These are phyloP conservation scores for Rafetus swinhoei DNA, from an alignment of 2,113 vertebrate genomes.

Conservation along the genomic window DNA sequence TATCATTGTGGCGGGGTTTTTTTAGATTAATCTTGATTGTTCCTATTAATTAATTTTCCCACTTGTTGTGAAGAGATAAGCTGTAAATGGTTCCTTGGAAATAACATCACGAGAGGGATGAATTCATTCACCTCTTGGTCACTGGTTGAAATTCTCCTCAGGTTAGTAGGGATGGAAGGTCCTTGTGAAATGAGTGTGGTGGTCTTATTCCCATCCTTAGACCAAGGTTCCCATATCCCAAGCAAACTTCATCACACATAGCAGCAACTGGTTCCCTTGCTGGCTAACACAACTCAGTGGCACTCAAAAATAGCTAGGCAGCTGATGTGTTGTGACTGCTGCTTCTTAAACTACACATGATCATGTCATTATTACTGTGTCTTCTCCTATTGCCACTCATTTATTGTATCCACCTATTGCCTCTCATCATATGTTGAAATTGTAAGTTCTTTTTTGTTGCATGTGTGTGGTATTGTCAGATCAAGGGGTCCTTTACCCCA, in stretches of 20 bases:
- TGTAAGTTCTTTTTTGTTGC: neutral
- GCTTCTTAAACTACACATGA: neutral
- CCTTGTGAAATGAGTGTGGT: neutral
- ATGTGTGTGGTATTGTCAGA: neutral
- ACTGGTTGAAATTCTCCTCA: neutral
- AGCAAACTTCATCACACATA: neutral
- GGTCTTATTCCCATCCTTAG: neutral
- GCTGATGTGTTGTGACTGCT: neutral
- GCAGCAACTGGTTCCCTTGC: neutral
- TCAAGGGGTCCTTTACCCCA: neutral
- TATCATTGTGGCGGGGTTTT: neutral
- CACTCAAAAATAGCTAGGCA: neutral
- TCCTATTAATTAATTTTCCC: neutral
- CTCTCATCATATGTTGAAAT: neutral
- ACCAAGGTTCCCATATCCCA: neutral
- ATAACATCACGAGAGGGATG: neutral
- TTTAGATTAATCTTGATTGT: neutral
- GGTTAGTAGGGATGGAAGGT: neutral
- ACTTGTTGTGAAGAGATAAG: neutral
- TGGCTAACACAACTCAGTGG: neutral
- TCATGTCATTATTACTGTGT: neutral
- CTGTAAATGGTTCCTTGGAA: neutral
- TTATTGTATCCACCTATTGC: neutral
- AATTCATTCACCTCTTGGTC: neutral
- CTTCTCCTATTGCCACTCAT: neutral